Base-by-base conservation (phyloP, 2,797 vertebrate species). In the Streptopelia turtur region DNA sequence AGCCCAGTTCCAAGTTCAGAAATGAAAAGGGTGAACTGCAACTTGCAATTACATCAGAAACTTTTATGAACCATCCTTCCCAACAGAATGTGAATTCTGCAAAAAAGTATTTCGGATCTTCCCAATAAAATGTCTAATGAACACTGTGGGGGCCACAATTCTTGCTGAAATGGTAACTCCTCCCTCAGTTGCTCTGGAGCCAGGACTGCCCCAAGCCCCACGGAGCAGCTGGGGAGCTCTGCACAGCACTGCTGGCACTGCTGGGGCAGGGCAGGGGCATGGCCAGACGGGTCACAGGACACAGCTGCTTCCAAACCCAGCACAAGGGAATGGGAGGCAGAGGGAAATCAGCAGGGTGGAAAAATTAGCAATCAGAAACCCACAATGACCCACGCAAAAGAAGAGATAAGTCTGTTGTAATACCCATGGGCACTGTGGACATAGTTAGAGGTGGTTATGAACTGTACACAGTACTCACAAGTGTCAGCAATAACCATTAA, bases 1-100 rank as follows among this genome's bases (percentile, higher is more conserved):
- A 94, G 5, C 45, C 81, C 50, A 47, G 39, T 89, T 95, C 63
- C 65, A 88, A 96, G 93, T 79, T 95, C 92, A 95, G 80, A 96
- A 95, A 94, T 85, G 50, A 94, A 88, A 95, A 96, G 27, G 28
- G 45, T 82, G 64, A 91, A 72, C 57, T 56, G 77, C 91, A 87
- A 4, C 28, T 78, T 87, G 77, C 72, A 87, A 90, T 90, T 89
- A 80, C 85, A 56, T 70, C 85, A 84, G 78, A 82, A 96, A 92
- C 83, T 90, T 81, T 59, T 68, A 49, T 77, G 64, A 95, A 88
- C 65, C 65, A 23, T 43, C 61, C 41, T 75, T 84, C 80, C 80
- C 92, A 91, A 86, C 79, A 92, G 89, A 85, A 91, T 53, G 72
- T 27, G 50, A n/a, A 27, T 63, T n/a, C 69, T 55, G 27, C 95